Base-by-base conservation (phyloP, 2,797 vertebrate species). In the Pteronotus mesoamericanus region DNA sequence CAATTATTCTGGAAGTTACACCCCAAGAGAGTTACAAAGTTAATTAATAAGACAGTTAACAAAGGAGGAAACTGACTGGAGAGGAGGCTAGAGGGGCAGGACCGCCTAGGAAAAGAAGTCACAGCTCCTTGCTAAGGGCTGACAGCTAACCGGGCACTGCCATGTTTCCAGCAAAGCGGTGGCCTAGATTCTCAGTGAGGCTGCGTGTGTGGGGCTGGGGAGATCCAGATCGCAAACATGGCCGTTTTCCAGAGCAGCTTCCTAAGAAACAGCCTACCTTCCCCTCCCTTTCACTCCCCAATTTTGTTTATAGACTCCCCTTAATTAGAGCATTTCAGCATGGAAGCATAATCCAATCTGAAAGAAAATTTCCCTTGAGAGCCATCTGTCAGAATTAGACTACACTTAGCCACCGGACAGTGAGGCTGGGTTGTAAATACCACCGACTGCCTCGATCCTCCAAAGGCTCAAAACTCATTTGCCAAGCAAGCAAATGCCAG, bases 281-380 rank as follows among this genome's bases (percentile, higher is more conserved):
- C 75, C 68, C 88, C 88, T 80, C 71, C 86, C 44, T 85, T 53
- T 86, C 39, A 74, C 90, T 86, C 89, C 91, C 88, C 91, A 44
- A 92, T 57, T n/a, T 95, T 96, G 96, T 97, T 97, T 97, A 96
- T 97, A 97, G 91, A 95, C 89, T 96, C 94, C 86, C 97, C 91
- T 91, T 96, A 97, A 97, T 98, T 96, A 98, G 96, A 96, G 94
- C 95, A 98, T 97, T 98, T 95, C 93, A 85, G 96, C 96, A 96
- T 93, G 95, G 96, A 96, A 92, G 96, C 83, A 97, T 97, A 98
- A 98, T 97, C 92, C 96, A 96, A 94, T 96, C 91, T 91, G 95
- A 98, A 97, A 89, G 97, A 95, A 98, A 97, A 97, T 97, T 98
- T 97, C 97, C 97, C 97, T 87, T 94, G 96, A 96, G 97, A 97